Evolutionary conservation across 2,888 invertebrate genomes (phyloP).

Genomic region (Cephonodes hylas): DNA sequence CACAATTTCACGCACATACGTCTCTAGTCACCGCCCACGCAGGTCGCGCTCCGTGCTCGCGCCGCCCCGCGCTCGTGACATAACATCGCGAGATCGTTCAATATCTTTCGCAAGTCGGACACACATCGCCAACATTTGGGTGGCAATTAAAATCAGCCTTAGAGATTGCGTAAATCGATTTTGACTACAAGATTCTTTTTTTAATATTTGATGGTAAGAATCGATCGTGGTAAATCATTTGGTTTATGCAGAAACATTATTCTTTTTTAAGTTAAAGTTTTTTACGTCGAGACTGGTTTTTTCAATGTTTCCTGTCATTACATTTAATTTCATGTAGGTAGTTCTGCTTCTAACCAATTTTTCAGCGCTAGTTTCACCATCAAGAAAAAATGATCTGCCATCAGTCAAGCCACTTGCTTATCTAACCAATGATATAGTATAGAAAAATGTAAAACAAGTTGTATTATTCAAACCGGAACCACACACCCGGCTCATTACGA

Average conservation of each 20-base stretch:
- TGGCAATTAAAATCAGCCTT: slow-evolving; percentile 15
- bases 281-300: too few relatives aligned
- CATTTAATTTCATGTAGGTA: too few relatives aligned
- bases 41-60: slow-evolving; percentile 68
- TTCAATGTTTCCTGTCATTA: too few relatives aligned
- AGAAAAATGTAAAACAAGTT: too few relatives aligned
- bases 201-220: too few relatives aligned
- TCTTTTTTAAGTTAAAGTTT: too few relatives aligned
- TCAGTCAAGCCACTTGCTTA: too few relatives aligned
- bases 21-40: slow-evolving; percentile 71
- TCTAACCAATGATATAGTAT: too few relatives aligned
- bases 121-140: slow-evolving; percentile 63
- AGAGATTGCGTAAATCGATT: not conserved
- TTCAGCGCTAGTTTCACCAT: too few relatives aligned
- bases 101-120: slow-evolving; percentile 69
- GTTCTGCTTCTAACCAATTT: too few relatives aligned
- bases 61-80: slow-evolving; percentile 71
- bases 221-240: not conserved
- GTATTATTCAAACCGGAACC: not conserved
- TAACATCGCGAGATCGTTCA: slow-evolving; percentile 71
- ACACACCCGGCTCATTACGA: slow-evolving; percentile 33
- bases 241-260: too few relatives aligned
- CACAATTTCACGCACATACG: slow-evolving; percentile 31
- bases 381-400: too few relatives aligned
- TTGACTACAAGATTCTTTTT: not conserved